These are phyloP conservation scores for Ashinkailepas kermadecensis DNA, from an alignment of 2,888 invertebrate species.

Conservation along the genomic window DNA sequence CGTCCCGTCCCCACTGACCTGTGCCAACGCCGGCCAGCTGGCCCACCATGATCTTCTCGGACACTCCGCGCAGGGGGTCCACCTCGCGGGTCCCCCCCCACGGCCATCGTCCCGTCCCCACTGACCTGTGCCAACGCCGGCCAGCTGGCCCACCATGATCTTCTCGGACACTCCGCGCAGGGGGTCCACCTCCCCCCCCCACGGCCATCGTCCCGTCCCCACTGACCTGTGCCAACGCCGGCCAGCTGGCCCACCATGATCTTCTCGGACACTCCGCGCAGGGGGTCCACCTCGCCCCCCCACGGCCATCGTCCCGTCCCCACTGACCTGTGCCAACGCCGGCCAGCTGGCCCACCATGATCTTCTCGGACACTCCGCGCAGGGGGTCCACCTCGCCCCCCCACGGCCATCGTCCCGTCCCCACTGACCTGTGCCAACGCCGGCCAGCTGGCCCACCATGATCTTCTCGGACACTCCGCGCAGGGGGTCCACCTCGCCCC, in stretches of 20 bases:
- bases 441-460: slow-evolving; percentile 95
- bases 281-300: slow-evolving; percentile 77
- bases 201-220: too few species aligned
- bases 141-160: slow-evolving; percentile 97
- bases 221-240: slow-evolving; percentile 80
- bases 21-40: slow-evolving; percentile 96
- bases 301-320: too few species aligned
- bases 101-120: too few species aligned
- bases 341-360: slow-evolving; percentile 97
- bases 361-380: slow-evolving; percentile 98
- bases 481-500: slow-evolving; percentile 87
- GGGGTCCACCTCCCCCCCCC: slow-evolving; percentile 71
- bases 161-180: slow-evolving; percentile 99
- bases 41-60: slow-evolving; percentile 98
- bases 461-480: slow-evolving; percentile 99
- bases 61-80: slow-evolving; percentile 96
- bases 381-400: slow-evolving; percentile 84
- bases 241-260: slow-evolving; percentile 99
- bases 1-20: slow-evolving; percentile 45
- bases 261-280: slow-evolving; percentile 98
- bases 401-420: too few species aligned
- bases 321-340: slow-evolving; percentile 80
- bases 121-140: slow-evolving; percentile 85
- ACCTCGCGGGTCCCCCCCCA: slow-evolving; percentile 55
- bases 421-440: slow-evolving; percentile 78